These are phyloP conservation scores for Ibycter americanus DNA, from an alignment of 2,797 vertebrate species.

Conservation along the genomic window DNA sequence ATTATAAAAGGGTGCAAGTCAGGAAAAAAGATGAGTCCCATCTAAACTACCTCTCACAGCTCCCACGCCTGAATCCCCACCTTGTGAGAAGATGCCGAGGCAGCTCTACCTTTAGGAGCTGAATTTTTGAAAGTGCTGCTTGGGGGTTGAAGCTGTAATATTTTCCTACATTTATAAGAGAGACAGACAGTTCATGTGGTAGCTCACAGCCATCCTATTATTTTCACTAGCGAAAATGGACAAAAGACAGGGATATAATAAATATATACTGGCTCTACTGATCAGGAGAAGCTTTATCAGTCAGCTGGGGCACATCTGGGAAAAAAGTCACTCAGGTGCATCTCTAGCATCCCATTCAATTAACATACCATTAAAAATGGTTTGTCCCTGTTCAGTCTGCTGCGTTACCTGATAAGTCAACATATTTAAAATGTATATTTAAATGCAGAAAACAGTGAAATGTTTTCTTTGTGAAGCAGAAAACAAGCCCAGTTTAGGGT, in stretches of 20 bases:
- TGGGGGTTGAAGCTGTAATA: not conserved
- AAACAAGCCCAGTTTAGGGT: slow-evolving; percentile 1
- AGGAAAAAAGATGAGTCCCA: not conserved
- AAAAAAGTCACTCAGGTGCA: slow-evolving; percentile 54
- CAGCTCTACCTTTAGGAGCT: not conserved
- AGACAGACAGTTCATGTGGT: not conserved
- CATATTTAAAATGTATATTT: slow-evolving; percentile 64
- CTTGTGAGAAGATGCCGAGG: not conserved
- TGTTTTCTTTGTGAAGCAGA: slow-evolving; percentile 55
- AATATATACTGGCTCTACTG: slow-evolving; percentile 49
- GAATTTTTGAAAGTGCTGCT: not conserved
- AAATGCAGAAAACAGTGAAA: slow-evolving; percentile 56
- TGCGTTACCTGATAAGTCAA: slow-evolving; percentile 57
- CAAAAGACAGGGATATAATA: slow-evolving; percentile 29
- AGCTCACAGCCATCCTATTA: not conserved
- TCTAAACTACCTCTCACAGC: not conserved
- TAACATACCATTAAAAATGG: slow-evolving; percentile 72
- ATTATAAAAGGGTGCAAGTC: not conserved
- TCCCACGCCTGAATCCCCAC: not conserved
- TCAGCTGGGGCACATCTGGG: slow-evolving; percentile 50
- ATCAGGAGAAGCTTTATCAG: slow-evolving; percentile 65
- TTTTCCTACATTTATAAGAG: not conserved
- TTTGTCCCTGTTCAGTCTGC: slow-evolving; percentile 56
- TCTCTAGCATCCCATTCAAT: slow-evolving; percentile 68
- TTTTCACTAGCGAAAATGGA: slow-evolving; percentile 26